Evolutionary conservation across 2,888 invertebrate species (phyloP).

Genomic region (Caenorhabditis sinica): DNA sequence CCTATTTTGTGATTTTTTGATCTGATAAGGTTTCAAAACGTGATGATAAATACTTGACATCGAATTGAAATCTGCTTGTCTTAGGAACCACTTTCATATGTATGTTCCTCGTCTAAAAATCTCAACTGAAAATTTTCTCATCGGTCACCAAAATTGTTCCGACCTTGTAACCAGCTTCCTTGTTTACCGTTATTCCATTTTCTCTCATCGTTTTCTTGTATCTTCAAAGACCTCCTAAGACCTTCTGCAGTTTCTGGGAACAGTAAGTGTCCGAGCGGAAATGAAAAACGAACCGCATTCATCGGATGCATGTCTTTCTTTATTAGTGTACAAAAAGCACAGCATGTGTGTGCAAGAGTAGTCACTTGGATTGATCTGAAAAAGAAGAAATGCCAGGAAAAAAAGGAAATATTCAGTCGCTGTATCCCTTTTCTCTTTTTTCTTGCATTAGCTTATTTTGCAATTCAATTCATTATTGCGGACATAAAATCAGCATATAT

Average conservation of each 20-base stretch:
- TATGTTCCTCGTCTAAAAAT: too few relatives aligned
- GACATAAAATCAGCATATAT: constrained; percentile 67
- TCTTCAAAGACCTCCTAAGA: neutral
- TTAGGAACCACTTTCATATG: too few relatives aligned
- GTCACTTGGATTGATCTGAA: constrained; percentile 49
- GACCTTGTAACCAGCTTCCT: neutral
- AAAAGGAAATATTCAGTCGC: constrained; percentile 52
- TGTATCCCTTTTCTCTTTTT: constrained; percentile 26
- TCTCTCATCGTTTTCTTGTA: constrained; percentile 1
- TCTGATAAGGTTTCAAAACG: too few relatives aligned
- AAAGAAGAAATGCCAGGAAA: constrained; percentile 6
- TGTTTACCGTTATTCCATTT: neutral
- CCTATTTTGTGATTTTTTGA: neutral
- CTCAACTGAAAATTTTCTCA: too few relatives aligned
- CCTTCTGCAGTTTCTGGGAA: constrained; percentile 13
- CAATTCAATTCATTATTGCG: constrained; percentile 70
- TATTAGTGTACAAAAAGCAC: constrained; percentile 48
- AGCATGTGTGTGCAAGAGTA: constrained; percentile 40
- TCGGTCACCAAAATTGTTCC: too few relatives aligned
- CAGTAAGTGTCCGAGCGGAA: constrained; percentile 24
- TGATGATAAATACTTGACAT: too few relatives aligned
- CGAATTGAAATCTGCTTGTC: too few relatives aligned
- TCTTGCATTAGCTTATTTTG: constrained; percentile 67
- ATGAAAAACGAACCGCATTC: constrained; percentile 53
- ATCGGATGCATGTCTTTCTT: constrained; percentile 50